Conservation (phyloP, 2,113 vertebrate species). For the Illadopsis cleaveri region DNA sequence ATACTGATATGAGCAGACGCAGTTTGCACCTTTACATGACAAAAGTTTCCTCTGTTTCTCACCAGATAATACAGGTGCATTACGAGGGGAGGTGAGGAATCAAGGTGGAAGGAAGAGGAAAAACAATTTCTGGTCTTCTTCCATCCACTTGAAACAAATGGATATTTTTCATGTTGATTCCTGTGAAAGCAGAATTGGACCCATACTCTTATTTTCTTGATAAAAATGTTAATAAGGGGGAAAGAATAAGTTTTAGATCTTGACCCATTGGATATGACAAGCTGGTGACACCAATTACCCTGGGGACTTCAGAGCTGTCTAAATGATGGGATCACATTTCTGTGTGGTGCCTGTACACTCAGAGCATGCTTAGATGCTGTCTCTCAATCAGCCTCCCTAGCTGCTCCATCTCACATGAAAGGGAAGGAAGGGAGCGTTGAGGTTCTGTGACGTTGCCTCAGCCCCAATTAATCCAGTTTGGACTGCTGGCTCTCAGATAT, state of each 20-base stretch:
- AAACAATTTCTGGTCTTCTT: background rate
- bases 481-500: constrained; percentile 39
- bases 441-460: background rate
- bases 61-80: background rate
- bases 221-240: background rate
- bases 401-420: constrained; percentile 50
- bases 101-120: background rate
- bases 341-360: background rate
- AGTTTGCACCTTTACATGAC: background rate
- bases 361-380: background rate
- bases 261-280: constrained; percentile 38
- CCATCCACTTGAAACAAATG: background rate
- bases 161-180: background rate
- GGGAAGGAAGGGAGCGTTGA: background rate
- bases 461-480: background rate
- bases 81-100: background rate
- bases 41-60: background rate
- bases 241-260: constrained; percentile 26
- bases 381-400: constrained; percentile 49
- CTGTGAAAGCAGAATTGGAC: background rate
- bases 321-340: constrained; percentile 54
- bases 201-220: background rate
- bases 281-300: constrained; percentile 53
- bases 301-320: constrained; percentile 45
- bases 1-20: background rate